Evolutionary conservation across 2,888 invertebrate genomes (phyloP).

Genomic region (Vesta saturnalis): DNA sequence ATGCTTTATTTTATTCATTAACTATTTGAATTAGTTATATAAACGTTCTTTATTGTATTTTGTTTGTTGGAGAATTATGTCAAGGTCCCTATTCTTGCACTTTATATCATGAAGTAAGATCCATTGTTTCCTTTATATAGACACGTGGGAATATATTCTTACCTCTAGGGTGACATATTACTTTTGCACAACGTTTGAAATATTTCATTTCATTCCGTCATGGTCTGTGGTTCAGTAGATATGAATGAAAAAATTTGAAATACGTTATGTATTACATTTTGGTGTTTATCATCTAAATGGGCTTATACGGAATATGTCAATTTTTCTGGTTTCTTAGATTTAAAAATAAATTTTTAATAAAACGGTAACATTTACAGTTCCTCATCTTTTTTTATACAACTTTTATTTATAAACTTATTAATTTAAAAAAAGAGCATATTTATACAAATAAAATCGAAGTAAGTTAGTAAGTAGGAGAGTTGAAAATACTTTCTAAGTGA

Average conservation of each 20-base stretch:
- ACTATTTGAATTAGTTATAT: not conserved
- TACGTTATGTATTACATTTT: not conserved
- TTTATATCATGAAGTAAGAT: not conserved
- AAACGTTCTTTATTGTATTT: not conserved
- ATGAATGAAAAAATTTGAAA: not conserved
- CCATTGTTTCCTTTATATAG: slow-evolving; percentile 31
- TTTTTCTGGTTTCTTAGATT: too few species aligned
- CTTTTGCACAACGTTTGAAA: slow-evolving; percentile 22
- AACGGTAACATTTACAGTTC: too few species aligned
- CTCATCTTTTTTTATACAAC: too few species aligned
- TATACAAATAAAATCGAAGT: too few species aligned
- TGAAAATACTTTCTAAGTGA: too few species aligned
- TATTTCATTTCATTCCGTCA: slow-evolving; percentile 12
- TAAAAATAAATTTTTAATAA: too few species aligned
- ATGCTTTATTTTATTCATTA: slow-evolving; percentile 15
- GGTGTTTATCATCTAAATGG: too few species aligned
- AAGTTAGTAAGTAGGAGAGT: too few species aligned
- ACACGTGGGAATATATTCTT: slow-evolving; percentile 35
- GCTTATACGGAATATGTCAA: too few species aligned
- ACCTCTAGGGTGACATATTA: slow-evolving; percentile 39
- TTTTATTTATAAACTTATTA: too few species aligned
- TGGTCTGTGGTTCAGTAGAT: too few species aligned
- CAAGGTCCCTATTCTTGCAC: not conserved
- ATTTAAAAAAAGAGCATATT: too few species aligned
- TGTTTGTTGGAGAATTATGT: not conserved